phyloP scores from a whole-genome alignment of 2,113 vertebrate species.

The Morone chrysops region DNA sequence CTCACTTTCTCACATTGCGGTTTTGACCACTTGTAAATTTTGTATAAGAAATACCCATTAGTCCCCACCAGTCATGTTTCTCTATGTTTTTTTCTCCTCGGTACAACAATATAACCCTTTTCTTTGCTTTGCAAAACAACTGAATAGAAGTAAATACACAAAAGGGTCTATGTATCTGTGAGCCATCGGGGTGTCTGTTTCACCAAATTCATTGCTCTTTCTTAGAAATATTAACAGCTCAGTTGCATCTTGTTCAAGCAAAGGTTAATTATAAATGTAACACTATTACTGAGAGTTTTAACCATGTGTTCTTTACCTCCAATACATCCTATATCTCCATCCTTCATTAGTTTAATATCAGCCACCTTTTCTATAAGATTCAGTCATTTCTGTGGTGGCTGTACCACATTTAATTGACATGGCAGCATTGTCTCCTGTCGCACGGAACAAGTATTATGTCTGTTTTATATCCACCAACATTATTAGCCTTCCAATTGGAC shows the following conservation, averaged over 20 bases:
- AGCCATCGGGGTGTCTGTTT: slow-evolving; percentile 33
- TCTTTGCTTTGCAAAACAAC: slow-evolving; percentile 22
- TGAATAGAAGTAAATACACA: slow-evolving; percentile 35
- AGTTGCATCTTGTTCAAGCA: neutral
- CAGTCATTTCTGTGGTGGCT: neutral
- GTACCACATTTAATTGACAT: slow-evolving; percentile 6
- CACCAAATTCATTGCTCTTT: neutral
- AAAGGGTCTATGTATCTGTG: slow-evolving; percentile 19
- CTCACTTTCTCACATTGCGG: slow-evolving; percentile 64
- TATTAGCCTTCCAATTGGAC: slow-evolving; percentile 90
- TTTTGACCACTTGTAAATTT: slow-evolving; percentile 61
- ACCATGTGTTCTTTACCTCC: neutral
- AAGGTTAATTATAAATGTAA: neutral
- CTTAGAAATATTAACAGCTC: neutral
- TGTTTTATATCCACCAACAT: slow-evolving; percentile 78
- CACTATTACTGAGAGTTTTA: neutral
- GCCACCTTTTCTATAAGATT: neutral
- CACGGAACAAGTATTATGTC: slow-evolving; percentile 21
- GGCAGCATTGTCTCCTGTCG: slow-evolving; percentile 22
- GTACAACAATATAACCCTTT: slow-evolving; percentile 14
- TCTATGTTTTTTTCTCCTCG: slow-evolving; percentile 27
- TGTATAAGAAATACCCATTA: slow-evolving; percentile 40
- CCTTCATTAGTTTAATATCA: neutral
- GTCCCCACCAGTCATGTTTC: slow-evolving; percentile 31
- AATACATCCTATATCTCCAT: neutral